Evolutionary conservation across 2,797 vertebrate genomes (phyloP).

Genomic region (Oceanodroma leucorhoa): DNA sequence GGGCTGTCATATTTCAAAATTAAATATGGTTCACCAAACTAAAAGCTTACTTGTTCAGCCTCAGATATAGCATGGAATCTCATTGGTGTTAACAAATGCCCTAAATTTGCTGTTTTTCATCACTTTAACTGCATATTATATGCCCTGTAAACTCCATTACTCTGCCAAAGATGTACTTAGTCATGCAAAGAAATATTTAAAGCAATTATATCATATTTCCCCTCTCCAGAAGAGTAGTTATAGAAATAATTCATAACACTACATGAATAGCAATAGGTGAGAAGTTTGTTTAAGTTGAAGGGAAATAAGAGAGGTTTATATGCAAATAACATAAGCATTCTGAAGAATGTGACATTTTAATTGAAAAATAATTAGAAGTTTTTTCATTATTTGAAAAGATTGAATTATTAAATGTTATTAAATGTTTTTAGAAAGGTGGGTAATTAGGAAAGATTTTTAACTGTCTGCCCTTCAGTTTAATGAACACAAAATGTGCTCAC

Average conservation of each 20-base stretch:
- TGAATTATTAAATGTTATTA: not conserved
- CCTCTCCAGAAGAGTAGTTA: not conserved
- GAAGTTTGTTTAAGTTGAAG: slow-evolving; percentile 30
- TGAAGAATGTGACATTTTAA: slow-evolving; percentile 16
- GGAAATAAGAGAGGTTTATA: not conserved
- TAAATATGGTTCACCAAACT: slow-evolving; percentile 65
- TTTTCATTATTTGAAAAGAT: not conserved
- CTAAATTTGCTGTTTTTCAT: slow-evolving; percentile 34
- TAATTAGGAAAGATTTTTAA: not conserved
- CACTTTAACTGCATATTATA: slow-evolving; percentile 1
- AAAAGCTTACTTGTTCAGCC: slow-evolving; percentile 61
- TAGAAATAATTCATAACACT: slow-evolving; percentile 16
- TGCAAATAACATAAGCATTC: not conserved
- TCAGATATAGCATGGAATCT: not conserved
- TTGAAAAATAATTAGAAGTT: slow-evolving; percentile 21
- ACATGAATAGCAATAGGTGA: not conserved
- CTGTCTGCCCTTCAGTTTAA: not conserved
- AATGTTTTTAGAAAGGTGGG: not conserved
- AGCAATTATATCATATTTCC: slow-evolving; percentile 9
- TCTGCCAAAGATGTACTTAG: slow-evolving; percentile 11
- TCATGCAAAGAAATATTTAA: slow-evolving; percentile 45
- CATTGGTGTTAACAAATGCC: slow-evolving; percentile 14
- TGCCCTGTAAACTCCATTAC: slow-evolving; percentile 45
- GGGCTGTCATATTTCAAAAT: slow-evolving; percentile 50
- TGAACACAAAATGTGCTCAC: not conserved